A percentile compares a stretch with the other conserved stretches of the same genome.
Conservation (phyloP, 2,113 vertebrate species). For the Oncorhynchus mykiss region DNA sequence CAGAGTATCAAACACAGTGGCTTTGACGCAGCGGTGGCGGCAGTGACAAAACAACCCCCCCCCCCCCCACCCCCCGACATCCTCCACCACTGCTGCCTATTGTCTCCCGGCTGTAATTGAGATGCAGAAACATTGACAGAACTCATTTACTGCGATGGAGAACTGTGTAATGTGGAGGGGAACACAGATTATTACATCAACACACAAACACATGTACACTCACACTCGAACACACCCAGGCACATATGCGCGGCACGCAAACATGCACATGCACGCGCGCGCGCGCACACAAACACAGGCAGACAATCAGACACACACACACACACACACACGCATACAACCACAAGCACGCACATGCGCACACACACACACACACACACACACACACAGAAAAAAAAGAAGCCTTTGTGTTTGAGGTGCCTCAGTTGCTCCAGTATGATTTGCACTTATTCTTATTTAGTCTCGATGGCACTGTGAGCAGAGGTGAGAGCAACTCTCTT, state of each 20-base stretch:
- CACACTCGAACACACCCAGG: slow-evolving; percentile 2
- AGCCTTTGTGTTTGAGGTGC: slow-evolving; percentile 50
- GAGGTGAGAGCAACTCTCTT: slow-evolving; percentile 24
- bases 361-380: neutral
- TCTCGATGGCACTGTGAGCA: slow-evolving; percentile 22
- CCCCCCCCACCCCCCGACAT: slow-evolving; percentile 47
- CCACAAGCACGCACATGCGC: neutral
- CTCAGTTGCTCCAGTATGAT: slow-evolving; percentile 51
- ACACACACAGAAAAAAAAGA: slow-evolving; percentile 26
- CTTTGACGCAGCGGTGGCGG: slow-evolving; percentile 27
- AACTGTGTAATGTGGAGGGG: slow-evolving; percentile 63
- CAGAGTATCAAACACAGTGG: slow-evolving; percentile 17
- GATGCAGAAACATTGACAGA: slow-evolving; percentile 75
- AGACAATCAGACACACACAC: too few species aligned
- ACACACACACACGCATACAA: neutral
- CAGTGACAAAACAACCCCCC: slow-evolving; percentile 21
- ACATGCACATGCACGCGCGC: slow-evolving; percentile 22
- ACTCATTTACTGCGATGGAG: slow-evolving; percentile 73
- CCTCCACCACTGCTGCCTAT: slow-evolving; percentile 54
- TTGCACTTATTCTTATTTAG: slow-evolving; percentile 38
- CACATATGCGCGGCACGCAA: slow-evolving; percentile 10
- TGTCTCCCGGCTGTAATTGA: slow-evolving; percentile 69
- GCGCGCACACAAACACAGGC: slow-evolving; percentile 3
- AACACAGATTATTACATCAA: slow-evolving; percentile 72
- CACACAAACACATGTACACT: slow-evolving; percentile 15